Evolutionary conservation across 2,888 invertebrate genomes (phyloP), one percentile per base, ranked within the genome.

Genomic region (Ennomos fuscantarius): DNA sequence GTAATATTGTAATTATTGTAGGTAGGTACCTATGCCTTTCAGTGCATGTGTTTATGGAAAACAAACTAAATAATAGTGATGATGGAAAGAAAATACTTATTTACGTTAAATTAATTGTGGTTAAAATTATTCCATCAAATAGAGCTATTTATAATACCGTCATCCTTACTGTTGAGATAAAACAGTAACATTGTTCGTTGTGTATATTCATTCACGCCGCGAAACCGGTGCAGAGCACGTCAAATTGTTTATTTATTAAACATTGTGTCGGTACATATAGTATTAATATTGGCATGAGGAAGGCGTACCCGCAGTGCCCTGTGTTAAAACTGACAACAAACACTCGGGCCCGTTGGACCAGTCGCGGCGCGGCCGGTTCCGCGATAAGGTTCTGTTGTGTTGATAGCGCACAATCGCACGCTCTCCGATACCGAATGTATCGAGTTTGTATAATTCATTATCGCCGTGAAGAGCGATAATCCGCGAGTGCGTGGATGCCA

Each of bases 401-500:
- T 77, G 80, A 79, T 78, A 79, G 70, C 72, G 74, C 70, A 76
- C 73, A 73, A 76, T 78, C 76, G 74, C 73, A 72, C 70, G 69
- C 67, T 70, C 74, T 70, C 73, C 76, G 72, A 77, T 74, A 76
- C 73, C 64, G 78, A 75, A 79, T 77, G 67, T 63, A 73, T 69
- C 76, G 84, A 84, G 86, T 87, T 85, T 85, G 82, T 77, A 72
- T 82, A 84, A 73, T 72, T 85, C 73, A 86, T 89, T 89, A 88
- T 84, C 84, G 79, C 69, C 69, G 68, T 72, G 75, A 80, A 80
- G 76, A 78, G 78, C 76, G 81, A 84, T 86, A 86, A 86, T 84
- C 84, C 78, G 72, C 75, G 78, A 78, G 71, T 75, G 78, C 69
- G 66, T 70, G 69, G 74, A 70, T 75, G 79, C 73, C 75, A 66